Evolutionary conservation across 2,113 vertebrate species (phyloP), one percentile per base, ranked within the genome.

Genomic region (Nyctereutes procyonoides): DNA sequence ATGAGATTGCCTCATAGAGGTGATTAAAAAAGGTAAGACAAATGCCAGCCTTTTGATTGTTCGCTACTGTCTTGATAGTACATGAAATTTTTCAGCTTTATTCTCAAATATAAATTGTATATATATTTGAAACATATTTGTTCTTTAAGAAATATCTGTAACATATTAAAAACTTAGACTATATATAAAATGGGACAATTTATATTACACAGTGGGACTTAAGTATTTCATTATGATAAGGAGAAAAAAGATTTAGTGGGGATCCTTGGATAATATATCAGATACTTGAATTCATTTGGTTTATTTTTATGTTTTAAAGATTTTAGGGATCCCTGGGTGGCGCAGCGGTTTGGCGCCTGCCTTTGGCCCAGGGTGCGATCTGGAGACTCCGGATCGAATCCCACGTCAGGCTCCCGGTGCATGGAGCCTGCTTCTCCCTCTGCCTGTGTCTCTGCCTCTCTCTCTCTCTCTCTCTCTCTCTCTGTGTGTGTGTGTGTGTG

Each of bases 151-250:
- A 88, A 43, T 83, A 65, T 17, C 22, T 85, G 24, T 73, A 84
- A 74, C 87, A 71, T 93, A 85, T 28, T 91, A 87, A 95, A 91
- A 91, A 73, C 26, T 58, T 85, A 62, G 15, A 43, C 48, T 88
- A 3, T 84, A 35, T 74, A 11, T 92, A 77, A 92, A 96, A 73
- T 92, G 73, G 97, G n/a, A 48, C 93, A 12, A 51, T 77, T 81
- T 95, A 71, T 48, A 55, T 79, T 93, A 77, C 35, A 93, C 43
- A 26, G 2, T 58, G 3, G 7, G 12, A 17, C 74, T 83, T 69
- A 83, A 43, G 17, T 30, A 94, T 92, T 93, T 95, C 7, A 67
- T 77, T 83, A n/a, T 63, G 30, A 86, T 43, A 43, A 53, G 38
- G 10, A 19, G 35, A 20, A 73, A 84, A 83, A 93, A n/a, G 7